Evolutionary conservation across 2,797 vertebrate species (phyloP).

Genomic region (Megaceryle alcyon): DNA sequence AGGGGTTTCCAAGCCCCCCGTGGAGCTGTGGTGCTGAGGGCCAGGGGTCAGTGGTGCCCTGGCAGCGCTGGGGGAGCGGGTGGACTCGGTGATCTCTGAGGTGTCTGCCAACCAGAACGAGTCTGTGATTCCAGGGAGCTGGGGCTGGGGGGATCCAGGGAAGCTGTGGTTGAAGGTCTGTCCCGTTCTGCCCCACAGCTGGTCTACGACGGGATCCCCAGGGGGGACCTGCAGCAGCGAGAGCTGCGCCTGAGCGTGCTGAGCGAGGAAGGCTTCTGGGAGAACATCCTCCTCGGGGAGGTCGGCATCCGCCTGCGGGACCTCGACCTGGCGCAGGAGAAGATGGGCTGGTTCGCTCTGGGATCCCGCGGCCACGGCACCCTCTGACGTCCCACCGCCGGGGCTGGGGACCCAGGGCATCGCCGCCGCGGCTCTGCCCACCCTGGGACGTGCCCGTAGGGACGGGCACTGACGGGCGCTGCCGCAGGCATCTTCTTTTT

Average conservation of each 20-base stretch:
- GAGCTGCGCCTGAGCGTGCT: constrained; percentile 93
- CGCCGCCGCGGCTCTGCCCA: too few relatives aligned
- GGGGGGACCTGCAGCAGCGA: constrained; percentile 91
- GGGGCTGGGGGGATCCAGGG: too few relatives aligned
- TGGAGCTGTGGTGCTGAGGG: not conserved
- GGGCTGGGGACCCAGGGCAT: not conserved
- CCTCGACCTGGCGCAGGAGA: constrained; percentile 88
- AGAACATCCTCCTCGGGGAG: constrained; percentile 93
- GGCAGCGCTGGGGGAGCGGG: too few relatives aligned
- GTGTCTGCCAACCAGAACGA: too few relatives aligned
- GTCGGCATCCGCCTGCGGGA: constrained; percentile 88
- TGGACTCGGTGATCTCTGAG: too few relatives aligned
- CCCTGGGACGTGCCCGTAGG: too few relatives aligned
- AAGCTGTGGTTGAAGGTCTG: accelerated
- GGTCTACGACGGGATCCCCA: constrained; percentile 92
- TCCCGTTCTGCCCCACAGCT: constrained; percentile 76
- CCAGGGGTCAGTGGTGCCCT: not conserved
- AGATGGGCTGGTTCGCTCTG: constrained; percentile 93
- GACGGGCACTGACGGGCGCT: too few relatives aligned
- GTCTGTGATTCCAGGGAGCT: too few relatives aligned
- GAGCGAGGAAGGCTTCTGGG: constrained; percentile 94
- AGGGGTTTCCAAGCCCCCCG: too few relatives aligned
- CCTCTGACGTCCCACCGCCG: constrained; percentile 36
- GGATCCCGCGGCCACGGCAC: constrained; percentile 79
- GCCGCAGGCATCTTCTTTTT: too few relatives aligned